phyloP scores from a whole-genome alignment of 2,113 vertebrate genomes.

The Catharus bicknelli region DNA sequence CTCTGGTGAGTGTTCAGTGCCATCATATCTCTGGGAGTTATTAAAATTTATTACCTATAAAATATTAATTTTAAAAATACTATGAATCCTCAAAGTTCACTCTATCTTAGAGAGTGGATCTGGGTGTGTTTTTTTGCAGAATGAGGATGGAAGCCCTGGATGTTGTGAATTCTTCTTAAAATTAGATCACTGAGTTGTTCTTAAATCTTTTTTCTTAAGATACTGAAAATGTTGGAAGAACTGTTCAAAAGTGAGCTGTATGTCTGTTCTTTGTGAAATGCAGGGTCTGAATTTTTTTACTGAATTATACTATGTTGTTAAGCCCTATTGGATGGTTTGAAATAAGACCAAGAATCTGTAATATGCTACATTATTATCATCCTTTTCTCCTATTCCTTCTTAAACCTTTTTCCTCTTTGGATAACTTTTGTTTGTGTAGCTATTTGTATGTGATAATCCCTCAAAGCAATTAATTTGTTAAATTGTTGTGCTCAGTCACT shows the following conservation, averaged over 20 bases:
- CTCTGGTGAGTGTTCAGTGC: not conserved
- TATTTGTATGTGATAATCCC: not conserved
- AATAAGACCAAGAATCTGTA: not conserved
- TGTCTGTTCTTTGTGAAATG: not conserved
- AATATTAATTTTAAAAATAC: slow-evolving; percentile 10
- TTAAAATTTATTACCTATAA: slow-evolving; percentile 26
- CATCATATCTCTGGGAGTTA: not conserved
- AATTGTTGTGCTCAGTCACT: not conserved
- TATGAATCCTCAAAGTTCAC: not conserved
- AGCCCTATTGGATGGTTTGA: not conserved
- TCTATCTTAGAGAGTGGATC: not conserved
- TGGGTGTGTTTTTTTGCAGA: not conserved
- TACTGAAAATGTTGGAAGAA: not conserved
- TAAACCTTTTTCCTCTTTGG: not conserved
- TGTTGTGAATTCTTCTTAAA: not conserved
- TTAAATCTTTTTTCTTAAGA: not conserved
- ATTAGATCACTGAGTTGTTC: not conserved
- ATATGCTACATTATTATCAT: not conserved
- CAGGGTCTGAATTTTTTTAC: not conserved
- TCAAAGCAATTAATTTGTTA: not conserved
- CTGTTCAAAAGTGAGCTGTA: not conserved
- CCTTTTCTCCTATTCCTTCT: not conserved
- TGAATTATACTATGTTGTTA: not conserved
- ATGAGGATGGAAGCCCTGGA: not conserved
- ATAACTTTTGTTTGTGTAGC: not conserved